These are phyloP conservation scores for Crepidodera aurea DNA, from an alignment of 2,888 invertebrate genomes.

Conservation along the genomic window DNA sequence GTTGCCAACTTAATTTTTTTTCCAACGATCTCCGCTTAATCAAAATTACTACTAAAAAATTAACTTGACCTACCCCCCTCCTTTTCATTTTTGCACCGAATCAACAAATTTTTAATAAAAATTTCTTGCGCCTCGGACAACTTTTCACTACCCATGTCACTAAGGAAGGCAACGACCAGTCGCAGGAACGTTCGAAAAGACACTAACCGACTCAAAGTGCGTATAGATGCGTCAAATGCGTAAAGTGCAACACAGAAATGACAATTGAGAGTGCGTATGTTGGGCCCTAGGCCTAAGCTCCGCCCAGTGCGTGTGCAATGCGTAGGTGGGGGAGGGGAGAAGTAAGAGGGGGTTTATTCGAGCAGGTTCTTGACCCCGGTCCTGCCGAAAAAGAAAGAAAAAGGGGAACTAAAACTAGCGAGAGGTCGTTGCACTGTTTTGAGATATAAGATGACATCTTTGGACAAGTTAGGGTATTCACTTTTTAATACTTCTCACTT, in stretches of 20 bases:
- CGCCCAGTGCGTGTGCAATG: slow-evolving; percentile 59
- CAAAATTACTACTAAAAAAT: not conserved
- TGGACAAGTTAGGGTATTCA: slow-evolving; percentile 28
- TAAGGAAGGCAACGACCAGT: slow-evolving; percentile 28
- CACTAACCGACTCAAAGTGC: slow-evolving; percentile 31
- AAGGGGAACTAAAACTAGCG: slow-evolving; percentile 29
- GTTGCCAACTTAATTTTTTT: not conserved
- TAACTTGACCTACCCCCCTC: slow-evolving; percentile 46
- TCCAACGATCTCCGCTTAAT: not conserved
- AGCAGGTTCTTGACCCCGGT: slow-evolving; percentile 59
- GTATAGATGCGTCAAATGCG: slow-evolving; percentile 29
- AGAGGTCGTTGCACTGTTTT: slow-evolving; percentile 34
- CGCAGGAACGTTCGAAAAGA: slow-evolving; percentile 37
- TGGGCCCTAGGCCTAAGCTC: slow-evolving; percentile 44
- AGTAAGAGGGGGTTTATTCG: slow-evolving; percentile 43
- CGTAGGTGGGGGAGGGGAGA: slow-evolving; percentile 51
- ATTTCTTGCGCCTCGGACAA: slow-evolving; percentile 51
- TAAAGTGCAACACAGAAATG: slow-evolving; percentile 33
- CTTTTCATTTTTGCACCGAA: slow-evolving; percentile 51
- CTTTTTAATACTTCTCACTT: slow-evolving; percentile 9
- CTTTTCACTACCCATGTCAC: slow-evolving; percentile 43
- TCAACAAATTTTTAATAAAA: slow-evolving; percentile 54
- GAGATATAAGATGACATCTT: slow-evolving; percentile 31
- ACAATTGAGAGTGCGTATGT: slow-evolving; percentile 48
- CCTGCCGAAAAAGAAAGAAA: slow-evolving; percentile 41